phyloP scores from a whole-genome alignment of 2,888 invertebrate genomes.

The Chydorus sphaericus region DNA sequence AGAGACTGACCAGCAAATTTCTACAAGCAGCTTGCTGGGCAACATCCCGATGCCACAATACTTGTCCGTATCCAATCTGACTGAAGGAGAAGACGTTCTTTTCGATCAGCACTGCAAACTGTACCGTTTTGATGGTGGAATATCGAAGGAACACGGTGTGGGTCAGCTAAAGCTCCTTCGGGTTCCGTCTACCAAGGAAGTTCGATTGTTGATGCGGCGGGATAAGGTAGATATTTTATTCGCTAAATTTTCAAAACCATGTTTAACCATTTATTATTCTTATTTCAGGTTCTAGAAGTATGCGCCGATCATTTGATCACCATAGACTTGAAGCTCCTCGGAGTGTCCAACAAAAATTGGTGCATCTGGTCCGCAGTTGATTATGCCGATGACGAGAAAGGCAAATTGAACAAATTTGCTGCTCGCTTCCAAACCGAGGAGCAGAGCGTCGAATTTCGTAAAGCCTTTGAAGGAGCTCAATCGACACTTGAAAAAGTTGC shows the following conservation, averaged over 20 bases:
- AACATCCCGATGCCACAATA: slow-evolving; percentile 24
- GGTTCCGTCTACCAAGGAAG: slow-evolving; percentile 46
- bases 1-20: not conserved
- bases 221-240: slow-evolving; percentile 34
- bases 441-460: slow-evolving; percentile 48
- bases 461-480: slow-evolving; percentile 30
- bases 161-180: slow-evolving; percentile 70
- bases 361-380: slow-evolving; percentile 75
- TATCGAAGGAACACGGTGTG: slow-evolving; percentile 86
- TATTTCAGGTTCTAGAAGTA: too few species aligned
- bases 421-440: slow-evolving; percentile 65
- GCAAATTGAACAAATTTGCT: slow-evolving; percentile 53
- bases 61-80: slow-evolving; percentile 22
- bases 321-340: slow-evolving; percentile 55
- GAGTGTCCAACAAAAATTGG: slow-evolving; percentile 50
- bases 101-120: slow-evolving; percentile 72
- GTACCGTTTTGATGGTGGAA: slow-evolving; percentile 58
- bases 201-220: slow-evolving; percentile 71
- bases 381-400: slow-evolving; percentile 57
- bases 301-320: slow-evolving; percentile 81
- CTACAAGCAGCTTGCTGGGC: slow-evolving; percentile 19
- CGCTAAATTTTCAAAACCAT: not conserved
- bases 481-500: not conserved
- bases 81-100: slow-evolving; percentile 52
- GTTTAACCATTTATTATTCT: not conserved